Conservation (phyloP, 2,888 invertebrate species). For the Hydropsyche betteni region DNA sequence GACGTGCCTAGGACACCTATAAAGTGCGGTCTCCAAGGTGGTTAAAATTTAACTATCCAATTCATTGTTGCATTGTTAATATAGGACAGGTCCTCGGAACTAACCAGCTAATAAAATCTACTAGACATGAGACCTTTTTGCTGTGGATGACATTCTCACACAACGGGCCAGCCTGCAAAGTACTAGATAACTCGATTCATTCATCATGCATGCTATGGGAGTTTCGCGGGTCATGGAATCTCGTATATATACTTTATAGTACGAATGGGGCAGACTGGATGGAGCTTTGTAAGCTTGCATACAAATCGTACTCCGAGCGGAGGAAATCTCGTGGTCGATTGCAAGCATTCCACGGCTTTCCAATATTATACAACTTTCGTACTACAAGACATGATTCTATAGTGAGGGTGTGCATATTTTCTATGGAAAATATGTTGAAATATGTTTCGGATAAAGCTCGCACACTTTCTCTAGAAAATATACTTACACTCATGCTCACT, state of each 20-base stretch:
- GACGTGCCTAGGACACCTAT: not conserved
- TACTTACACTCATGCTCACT: too few relatives aligned
- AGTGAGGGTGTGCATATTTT: too few relatives aligned
- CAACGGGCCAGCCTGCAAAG: not conserved
- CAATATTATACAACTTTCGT: too few relatives aligned
- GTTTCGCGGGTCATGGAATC: not conserved
- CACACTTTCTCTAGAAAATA: too few relatives aligned
- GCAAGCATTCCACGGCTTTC: too few relatives aligned
- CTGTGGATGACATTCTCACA: too few relatives aligned
- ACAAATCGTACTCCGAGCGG: not conserved
- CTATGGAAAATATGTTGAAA: too few relatives aligned
- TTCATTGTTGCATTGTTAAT: conserved; percentile 23
- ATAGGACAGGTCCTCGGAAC: too few relatives aligned
- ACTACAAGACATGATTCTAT: too few relatives aligned
- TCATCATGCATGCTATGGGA: not conserved
- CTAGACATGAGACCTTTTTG: too few relatives aligned
- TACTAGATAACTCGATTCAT: conserved; percentile 2
- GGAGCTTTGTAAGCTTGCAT: conserved; percentile 1
- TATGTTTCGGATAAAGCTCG: too few relatives aligned
- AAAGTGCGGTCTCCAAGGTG: not conserved
- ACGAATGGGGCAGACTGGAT: not conserved
- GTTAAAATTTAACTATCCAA: conserved; percentile 18
- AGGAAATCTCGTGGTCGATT: not conserved
- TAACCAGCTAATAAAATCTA: too few relatives aligned
- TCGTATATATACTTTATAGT: not conserved